phyloP scores from a whole-genome alignment of 1,140 invertebrate genomes.

The Amyelois transitella region DNA sequence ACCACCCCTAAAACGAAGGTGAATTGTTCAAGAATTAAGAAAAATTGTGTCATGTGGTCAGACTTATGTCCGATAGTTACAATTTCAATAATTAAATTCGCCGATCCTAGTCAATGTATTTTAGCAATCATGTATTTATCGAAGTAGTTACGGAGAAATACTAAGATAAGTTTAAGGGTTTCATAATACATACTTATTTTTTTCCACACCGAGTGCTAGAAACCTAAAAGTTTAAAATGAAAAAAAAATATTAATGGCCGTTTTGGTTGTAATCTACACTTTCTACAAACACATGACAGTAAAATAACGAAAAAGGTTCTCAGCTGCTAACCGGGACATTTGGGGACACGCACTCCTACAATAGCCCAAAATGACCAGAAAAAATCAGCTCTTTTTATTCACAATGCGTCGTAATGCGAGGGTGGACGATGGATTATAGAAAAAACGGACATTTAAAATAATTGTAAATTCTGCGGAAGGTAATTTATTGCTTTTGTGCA shows the following conservation, averaged over 20 bases:
- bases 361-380: constrained; percentile 59
- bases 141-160: too few relatives aligned
- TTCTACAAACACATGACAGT: constrained; percentile 24
- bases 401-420: constrained; percentile 50
- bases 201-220: not conserved
- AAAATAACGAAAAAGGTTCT: constrained; percentile 30
- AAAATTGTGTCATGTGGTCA: too few relatives aligned
- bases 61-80: too few relatives aligned
- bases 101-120: too few relatives aligned
- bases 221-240: not conserved
- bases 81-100: too few relatives aligned
- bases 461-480: constrained; percentile 48
- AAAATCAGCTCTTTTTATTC: constrained; percentile 47
- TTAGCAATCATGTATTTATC: too few relatives aligned
- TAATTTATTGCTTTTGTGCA: constrained; percentile 61
- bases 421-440: constrained; percentile 59
- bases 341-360: constrained; percentile 58
- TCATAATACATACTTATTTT: too few relatives aligned
- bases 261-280: constrained; percentile 20
- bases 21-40: not conserved
- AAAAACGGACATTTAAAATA: constrained; percentile 48
- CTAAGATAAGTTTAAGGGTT: too few relatives aligned
- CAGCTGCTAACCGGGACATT: constrained; percentile 53
- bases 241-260: not conserved
- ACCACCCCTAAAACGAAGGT: constrained; percentile 3